phyloP scores from a whole-genome alignment of 2,113 vertebrate species.

The Dolichallabes microphthalmus region DNA sequence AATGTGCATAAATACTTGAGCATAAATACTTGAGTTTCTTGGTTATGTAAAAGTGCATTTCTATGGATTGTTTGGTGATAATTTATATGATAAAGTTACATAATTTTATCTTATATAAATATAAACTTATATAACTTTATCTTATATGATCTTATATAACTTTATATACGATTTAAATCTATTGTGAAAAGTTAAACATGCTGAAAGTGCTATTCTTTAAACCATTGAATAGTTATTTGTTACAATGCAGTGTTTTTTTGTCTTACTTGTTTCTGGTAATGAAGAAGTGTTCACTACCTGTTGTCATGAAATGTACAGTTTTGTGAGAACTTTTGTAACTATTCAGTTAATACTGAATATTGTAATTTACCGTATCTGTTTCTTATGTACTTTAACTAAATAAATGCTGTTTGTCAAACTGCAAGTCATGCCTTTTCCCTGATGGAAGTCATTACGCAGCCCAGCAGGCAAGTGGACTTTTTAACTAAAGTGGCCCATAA shows the following conservation, averaged over 20 bases:
- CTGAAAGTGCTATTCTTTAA: slow-evolving; percentile 73
- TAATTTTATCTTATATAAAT: background rate
- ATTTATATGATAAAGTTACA: slow-evolving; percentile 59
- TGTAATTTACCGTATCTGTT: slow-evolving; percentile 83
- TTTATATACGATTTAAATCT: slow-evolving; percentile 80
- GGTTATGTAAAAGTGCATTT: slow-evolving; percentile 74
- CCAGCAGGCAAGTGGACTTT: background rate
- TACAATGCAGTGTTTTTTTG: slow-evolving; percentile 75
- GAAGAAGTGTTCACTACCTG: slow-evolving; percentile 75
- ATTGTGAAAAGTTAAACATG: slow-evolving; percentile 78
- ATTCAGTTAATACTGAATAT: slow-evolving; percentile 83
- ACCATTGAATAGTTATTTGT: slow-evolving; percentile 75
- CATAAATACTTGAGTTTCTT: slow-evolving; percentile 51
- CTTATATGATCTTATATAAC: slow-evolving; percentile 61
- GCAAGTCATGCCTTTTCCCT: background rate
- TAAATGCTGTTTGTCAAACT: slow-evolving; percentile 56
- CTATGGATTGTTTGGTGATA: slow-evolving; percentile 80
- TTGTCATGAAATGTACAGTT: slow-evolving; percentile 90
- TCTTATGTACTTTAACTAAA: slow-evolving; percentile 96
- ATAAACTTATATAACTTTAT: background rate
- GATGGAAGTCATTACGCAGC: background rate
- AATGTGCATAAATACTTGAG: slow-evolving; percentile 62
- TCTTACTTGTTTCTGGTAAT: slow-evolving; percentile 75
- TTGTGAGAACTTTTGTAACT: slow-evolving; percentile 96
- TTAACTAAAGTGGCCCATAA: background rate